These are phyloP conservation scores for Diplolepis rosae DNA, from an alignment of 2,888 invertebrate genomes.

Conservation along the genomic window DNA sequence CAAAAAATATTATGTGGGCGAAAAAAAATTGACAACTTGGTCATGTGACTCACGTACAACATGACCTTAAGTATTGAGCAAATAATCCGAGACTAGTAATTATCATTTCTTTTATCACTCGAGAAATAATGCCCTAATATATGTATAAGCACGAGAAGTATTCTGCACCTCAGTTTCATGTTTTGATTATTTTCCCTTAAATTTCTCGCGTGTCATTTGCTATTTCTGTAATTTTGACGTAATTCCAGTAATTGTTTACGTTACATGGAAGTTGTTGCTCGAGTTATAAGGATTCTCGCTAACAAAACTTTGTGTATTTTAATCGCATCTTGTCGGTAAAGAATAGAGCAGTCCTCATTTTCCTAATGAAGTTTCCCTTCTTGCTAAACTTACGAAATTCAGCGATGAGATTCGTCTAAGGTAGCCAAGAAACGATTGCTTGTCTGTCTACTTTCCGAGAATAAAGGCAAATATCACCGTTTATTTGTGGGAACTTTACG, in stretches of 20 bases:
- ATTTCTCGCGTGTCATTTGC: not conserved
- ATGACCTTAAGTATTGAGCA: too few species aligned
- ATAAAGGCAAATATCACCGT: constrained; percentile 14
- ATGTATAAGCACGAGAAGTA: too few species aligned
- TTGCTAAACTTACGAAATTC: constrained; percentile 7
- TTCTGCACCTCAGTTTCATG: too few species aligned
- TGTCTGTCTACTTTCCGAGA: constrained; percentile 26
- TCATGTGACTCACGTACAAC: too few species aligned
- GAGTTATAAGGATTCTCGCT: constrained; percentile 64
- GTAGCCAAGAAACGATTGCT: constrained; percentile 29
- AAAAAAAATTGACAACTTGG: too few species aligned
- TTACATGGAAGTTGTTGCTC: constrained; percentile 65
- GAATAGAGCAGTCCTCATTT: constrained; percentile 62
- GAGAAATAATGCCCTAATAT: too few species aligned
- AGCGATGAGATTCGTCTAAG: not conserved
- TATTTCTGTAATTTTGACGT: constrained; percentile 49
- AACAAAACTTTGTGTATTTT: constrained; percentile 43
- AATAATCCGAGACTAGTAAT: too few species aligned
- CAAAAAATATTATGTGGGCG: too few species aligned
- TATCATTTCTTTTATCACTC: too few species aligned
- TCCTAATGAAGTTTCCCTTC: constrained; percentile 61
- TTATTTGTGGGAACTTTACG: not conserved
- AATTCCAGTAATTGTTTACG: constrained; percentile 71
- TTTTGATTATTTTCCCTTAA: not conserved
- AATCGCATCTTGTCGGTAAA: constrained; percentile 62